These are phyloP conservation scores for Acomys russatus DNA, from an alignment of 2,797 vertebrate genomes.

Conservation along the genomic window DNA sequence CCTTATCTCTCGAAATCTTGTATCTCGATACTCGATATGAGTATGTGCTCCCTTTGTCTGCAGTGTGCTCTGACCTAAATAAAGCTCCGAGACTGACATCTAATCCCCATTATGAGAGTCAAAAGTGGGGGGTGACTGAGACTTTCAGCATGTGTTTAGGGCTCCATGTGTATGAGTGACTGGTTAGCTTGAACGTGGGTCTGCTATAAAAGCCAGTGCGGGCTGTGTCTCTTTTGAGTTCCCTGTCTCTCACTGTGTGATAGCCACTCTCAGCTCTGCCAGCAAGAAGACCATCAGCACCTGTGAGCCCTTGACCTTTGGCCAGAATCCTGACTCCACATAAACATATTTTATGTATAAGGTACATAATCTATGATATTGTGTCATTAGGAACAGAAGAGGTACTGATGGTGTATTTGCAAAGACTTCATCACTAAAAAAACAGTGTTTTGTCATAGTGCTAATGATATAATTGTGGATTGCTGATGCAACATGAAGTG, in stretches of 20 bases:
- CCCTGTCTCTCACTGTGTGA: neutral
- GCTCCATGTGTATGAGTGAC: neutral
- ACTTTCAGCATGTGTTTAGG: neutral
- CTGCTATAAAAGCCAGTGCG: neutral
- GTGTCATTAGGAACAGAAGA: neutral
- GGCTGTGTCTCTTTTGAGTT: neutral
- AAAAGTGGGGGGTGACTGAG: neutral
- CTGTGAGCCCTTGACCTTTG: neutral
- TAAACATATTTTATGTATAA: neutral
- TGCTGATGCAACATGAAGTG: conserved; percentile 56
- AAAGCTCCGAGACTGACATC: neutral
- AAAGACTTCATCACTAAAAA: conserved; percentile 16
- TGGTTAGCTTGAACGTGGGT: neutral
- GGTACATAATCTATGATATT: neutral
- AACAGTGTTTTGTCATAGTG: conserved; percentile 21
- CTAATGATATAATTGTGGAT: conserved; percentile 37
- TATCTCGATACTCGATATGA: neutral
- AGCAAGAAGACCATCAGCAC: neutral
- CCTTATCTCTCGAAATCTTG: neutral
- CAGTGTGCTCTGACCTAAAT: neutral
- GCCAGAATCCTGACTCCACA: neutral
- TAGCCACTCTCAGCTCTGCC: neutral
- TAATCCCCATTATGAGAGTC: neutral
- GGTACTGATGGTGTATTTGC: neutral
- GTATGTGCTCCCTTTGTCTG: neutral